phyloP scores from a whole-genome alignment of 1,140 invertebrate genomes.

The Diorhabda sublineata region DNA sequence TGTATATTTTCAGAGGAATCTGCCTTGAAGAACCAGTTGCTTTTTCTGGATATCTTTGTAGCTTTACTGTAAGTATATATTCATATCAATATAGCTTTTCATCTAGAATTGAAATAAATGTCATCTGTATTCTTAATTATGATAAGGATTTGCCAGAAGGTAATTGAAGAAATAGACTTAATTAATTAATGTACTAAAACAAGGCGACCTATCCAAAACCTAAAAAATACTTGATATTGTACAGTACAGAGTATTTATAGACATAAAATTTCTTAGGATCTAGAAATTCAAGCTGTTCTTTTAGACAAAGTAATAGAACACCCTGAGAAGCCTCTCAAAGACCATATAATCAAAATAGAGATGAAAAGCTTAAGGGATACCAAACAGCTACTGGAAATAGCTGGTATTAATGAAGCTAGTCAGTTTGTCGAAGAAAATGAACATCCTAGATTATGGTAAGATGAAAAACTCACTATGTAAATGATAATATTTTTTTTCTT shows the following conservation, averaged over 20 bases:
- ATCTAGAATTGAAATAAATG: too few relatives aligned
- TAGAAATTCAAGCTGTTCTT: slow-evolving; percentile 87
- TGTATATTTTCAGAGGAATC: slow-evolving; percentile 84
- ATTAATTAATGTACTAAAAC: too few relatives aligned
- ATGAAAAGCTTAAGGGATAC: slow-evolving; percentile 94
- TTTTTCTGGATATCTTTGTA: slow-evolving; percentile 78
- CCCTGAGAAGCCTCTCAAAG: slow-evolving; percentile 66
- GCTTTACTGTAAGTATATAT: slow-evolving; percentile 50
- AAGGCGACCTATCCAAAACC: too few relatives aligned
- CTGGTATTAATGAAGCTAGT: slow-evolving; percentile 86
- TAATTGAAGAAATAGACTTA: too few relatives aligned
- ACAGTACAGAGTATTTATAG: neutral
- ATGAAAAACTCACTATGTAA: too few relatives aligned
- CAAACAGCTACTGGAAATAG: slow-evolving; percentile 82
- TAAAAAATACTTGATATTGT: too few relatives aligned
- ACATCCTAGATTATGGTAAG: slow-evolving; percentile 85
- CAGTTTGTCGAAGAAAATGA: slow-evolving; percentile 95
- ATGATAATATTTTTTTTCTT: neutral
- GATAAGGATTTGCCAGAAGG: too few relatives aligned
- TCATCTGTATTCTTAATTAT: too few relatives aligned
- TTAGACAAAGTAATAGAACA: slow-evolving; percentile 85
- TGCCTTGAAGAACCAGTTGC: slow-evolving; percentile 90
- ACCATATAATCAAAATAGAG: slow-evolving; percentile 80
- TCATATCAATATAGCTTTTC: too few relatives aligned
- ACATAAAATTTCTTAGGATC: slow-evolving; percentile 58